Conservation (phyloP, 2,888 invertebrate genomes). For the Gymnoscelis rufifasciata region DNA sequence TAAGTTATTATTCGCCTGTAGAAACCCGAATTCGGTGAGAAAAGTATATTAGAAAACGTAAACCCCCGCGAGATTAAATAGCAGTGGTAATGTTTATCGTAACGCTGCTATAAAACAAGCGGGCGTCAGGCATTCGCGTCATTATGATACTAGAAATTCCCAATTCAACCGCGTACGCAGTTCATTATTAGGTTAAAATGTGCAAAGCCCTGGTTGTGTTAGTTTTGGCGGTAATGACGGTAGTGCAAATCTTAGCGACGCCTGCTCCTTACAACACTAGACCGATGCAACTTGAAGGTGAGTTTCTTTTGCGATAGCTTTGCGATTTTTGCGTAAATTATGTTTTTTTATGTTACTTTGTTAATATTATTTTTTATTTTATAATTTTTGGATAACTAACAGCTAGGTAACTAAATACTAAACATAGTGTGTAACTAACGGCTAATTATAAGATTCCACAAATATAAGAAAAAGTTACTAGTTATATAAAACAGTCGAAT, state of each 20-base stretch:
- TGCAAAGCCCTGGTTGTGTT: slow-evolving; percentile 42
- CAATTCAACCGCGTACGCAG: slow-evolving; percentile 20
- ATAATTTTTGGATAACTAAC: not conserved
- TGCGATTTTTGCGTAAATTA: not conserved
- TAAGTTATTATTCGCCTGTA: too few species aligned
- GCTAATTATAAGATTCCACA: too few species aligned
- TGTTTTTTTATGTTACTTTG: not conserved
- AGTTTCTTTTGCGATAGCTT: slow-evolving; percentile 11
- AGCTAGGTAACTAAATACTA: too few species aligned
- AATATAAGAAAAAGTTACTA: too few species aligned
- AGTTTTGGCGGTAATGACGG: slow-evolving; percentile 38
- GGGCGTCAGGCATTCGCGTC: slow-evolving; percentile 3
- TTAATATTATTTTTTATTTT: not conserved
- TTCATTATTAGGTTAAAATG: slow-evolving; percentile 30
- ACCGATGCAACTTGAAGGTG: slow-evolving; percentile 34
- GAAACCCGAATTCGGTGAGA: too few species aligned
- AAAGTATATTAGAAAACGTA: not conserved
- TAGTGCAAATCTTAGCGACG: slow-evolving; percentile 35
- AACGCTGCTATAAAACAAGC: slow-evolving; percentile 38
- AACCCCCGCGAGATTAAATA: slow-evolving; percentile 2
- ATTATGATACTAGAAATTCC: slow-evolving; percentile 21
- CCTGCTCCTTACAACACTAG: slow-evolving; percentile 32
- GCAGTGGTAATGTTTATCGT: slow-evolving; percentile 39
- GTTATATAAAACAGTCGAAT: too few species aligned
- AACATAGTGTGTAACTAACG: too few species aligned